A percentile compares a stretch with the other conserved stretches of the same genome.
Conservation (phyloP, 2,888 invertebrate genomes). For the Holacanthella duospinosa region DNA sequence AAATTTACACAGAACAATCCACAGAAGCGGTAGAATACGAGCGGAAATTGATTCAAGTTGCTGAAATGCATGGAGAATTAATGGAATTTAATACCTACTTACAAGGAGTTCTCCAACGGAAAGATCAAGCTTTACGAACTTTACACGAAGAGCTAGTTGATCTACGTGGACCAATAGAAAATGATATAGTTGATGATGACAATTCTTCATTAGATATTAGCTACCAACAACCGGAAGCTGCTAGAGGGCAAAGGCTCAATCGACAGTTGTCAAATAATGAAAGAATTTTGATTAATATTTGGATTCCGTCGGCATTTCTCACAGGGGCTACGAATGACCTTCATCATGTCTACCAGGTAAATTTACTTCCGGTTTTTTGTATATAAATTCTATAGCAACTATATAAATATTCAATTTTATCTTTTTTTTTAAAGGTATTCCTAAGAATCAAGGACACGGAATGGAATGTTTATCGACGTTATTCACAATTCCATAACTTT, state of each 20-base stretch:
- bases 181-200: constrained; percentile 37
- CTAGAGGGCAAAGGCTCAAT: background rate
- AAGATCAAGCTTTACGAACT: constrained; percentile 51
- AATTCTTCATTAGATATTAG: background rate
- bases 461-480: constrained; percentile 91
- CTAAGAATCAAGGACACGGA: constrained; percentile 74
- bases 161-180: constrained; percentile 53
- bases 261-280: constrained; percentile 35
- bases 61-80: constrained; percentile 87
- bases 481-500: constrained; percentile 80
- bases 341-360: constrained; percentile 85
- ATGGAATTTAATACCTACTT: constrained; percentile 83
- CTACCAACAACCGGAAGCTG: background rate
- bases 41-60: constrained; percentile 77
- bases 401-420: background rate
- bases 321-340: constrained; percentile 60
- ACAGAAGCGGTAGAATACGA: constrained; percentile 71
- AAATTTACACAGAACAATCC: constrained; percentile 6
- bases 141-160: constrained; percentile 55
- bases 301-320: constrained; percentile 78
- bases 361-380: background rate
- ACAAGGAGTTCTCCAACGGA: constrained; percentile 56
- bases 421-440: constrained; percentile 52
- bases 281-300: constrained; percentile 58
- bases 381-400: background rate